Conservation (phyloP, 2,797 vertebrate genomes). For the Okamejei kenojei region DNA sequence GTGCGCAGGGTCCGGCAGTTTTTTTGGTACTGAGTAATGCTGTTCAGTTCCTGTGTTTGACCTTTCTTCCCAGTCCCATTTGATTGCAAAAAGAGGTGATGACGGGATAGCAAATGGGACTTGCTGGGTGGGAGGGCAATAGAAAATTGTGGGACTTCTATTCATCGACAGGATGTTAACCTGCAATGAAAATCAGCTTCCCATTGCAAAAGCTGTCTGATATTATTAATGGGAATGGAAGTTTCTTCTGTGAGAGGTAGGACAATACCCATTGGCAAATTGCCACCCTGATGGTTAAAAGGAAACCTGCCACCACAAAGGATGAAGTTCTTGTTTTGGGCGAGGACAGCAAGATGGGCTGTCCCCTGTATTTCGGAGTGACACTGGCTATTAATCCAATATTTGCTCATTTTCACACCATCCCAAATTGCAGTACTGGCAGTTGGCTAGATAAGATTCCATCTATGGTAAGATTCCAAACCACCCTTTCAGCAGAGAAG, state of each 20-base stretch:
- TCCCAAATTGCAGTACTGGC: not conserved
- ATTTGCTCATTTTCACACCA: not conserved
- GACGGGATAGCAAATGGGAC: not conserved
- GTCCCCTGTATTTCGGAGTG: not conserved
- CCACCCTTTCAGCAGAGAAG: not conserved
- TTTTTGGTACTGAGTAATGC: not conserved
- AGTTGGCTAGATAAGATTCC: too few relatives aligned
- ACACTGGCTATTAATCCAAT: not conserved
- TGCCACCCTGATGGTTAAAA: not conserved
- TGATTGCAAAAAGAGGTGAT: not conserved
- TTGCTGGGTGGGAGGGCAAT: not conserved
- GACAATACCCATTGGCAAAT: not conserved
- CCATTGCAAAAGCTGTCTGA: not conserved
- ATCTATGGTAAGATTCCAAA: not conserved
- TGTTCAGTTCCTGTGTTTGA: not conserved
- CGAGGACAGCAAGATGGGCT: not conserved
- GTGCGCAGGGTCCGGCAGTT: not conserved
- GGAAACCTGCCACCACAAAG: not conserved
- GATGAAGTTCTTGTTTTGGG: not conserved
- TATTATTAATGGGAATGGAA: not conserved
- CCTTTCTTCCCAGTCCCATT: not conserved
- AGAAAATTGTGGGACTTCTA: not conserved
- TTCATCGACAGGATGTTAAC: not conserved
- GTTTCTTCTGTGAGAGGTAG: not conserved
- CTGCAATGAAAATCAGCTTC: not conserved